These are phyloP conservation scores for Clinocottus analis DNA, from an alignment of 2,113 vertebrate genomes.

Conservation along the genomic window DNA sequence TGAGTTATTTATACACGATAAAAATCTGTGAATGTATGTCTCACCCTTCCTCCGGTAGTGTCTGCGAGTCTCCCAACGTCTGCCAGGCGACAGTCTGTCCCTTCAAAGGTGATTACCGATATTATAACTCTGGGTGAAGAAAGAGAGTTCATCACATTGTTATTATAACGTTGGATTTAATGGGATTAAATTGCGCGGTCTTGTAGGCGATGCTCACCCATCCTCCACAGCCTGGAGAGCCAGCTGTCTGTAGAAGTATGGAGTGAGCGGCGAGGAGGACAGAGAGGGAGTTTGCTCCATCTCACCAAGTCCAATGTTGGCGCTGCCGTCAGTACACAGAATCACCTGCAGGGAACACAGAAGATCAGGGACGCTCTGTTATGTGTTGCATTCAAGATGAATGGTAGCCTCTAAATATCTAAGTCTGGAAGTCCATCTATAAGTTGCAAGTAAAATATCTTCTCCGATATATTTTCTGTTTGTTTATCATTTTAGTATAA, in stretches of 20 bases:
- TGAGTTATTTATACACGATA: too few species aligned
- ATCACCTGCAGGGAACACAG: slow-evolving; percentile 76
- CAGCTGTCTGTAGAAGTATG: slow-evolving; percentile 81
- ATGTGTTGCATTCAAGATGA: too few species aligned
- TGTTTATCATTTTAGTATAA: too few species aligned
- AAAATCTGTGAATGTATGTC: too few species aligned
- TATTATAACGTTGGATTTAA: background rate
- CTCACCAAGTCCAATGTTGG: slow-evolving; percentile 84
- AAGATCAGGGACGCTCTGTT: background rate
- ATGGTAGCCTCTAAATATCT: too few species aligned
- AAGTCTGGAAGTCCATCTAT: too few species aligned
- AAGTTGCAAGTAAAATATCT: too few species aligned
- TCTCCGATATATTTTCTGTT: too few species aligned
- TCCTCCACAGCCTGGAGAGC: slow-evolving; percentile 73
- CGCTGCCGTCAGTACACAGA: slow-evolving; percentile 84
- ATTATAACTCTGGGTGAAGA: slow-evolving; percentile 59
- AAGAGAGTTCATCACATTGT: accelerated
- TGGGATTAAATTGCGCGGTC: background rate
- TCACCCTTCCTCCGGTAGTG: slow-evolving; percentile 65
- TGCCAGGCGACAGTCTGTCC: slow-evolving; percentile 67
- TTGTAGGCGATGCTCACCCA: slow-evolving; percentile 67
- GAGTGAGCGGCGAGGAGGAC: slow-evolving; percentile 28
- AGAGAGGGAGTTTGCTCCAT: slow-evolving; percentile 64
- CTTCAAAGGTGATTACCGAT: slow-evolving; percentile 69
- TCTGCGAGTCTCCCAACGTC: slow-evolving; percentile 69